These are phyloP conservation scores for Megalops cyprinoides DNA, from an alignment of 2,797 vertebrate genomes.

Conservation along the genomic window DNA sequence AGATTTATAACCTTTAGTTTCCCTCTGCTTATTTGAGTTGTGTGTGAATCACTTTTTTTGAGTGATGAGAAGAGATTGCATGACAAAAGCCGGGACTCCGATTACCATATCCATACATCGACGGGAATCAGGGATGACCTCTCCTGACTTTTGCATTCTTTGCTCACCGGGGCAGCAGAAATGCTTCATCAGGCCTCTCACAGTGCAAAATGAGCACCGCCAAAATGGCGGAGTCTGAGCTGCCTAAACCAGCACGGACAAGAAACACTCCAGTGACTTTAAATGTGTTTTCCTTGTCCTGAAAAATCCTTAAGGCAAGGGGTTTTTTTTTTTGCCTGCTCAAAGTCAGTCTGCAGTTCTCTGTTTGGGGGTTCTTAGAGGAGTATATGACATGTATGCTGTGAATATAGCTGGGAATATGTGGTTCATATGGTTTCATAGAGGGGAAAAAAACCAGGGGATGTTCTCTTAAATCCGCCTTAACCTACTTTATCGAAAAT, in stretches of 20 bases:
- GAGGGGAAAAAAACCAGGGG: conserved; percentile 19
- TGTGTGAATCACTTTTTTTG: not conserved
- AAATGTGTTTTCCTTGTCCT: not conserved
- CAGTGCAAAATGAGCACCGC: not conserved
- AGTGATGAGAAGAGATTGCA: not conserved
- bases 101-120: conserved; percentile 43
- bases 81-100: conserved; percentile 35
- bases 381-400: not conserved
- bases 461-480: conserved; percentile 51
- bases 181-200: not conserved
- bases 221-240: not conserved
- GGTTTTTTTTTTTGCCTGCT: not conserved
- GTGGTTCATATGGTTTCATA: conserved; percentile 20
- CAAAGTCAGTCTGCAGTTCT: not conserved
- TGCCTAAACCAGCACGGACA: not conserved
- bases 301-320: not conserved
- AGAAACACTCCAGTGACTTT: not conserved
- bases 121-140: conserved; percentile 15
- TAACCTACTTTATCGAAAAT: conserved; percentile 50
- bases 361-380: not conserved
- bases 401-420: not conserved
- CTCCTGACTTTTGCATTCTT: conserved; percentile 33
- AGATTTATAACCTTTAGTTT: not conserved
- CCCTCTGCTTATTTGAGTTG: not conserved
- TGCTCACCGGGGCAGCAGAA: conserved; percentile 12